These are phyloP conservation scores for Uropsilus gracilis DNA, from an alignment of 2,113 vertebrate genomes.

Conservation along the genomic window DNA sequence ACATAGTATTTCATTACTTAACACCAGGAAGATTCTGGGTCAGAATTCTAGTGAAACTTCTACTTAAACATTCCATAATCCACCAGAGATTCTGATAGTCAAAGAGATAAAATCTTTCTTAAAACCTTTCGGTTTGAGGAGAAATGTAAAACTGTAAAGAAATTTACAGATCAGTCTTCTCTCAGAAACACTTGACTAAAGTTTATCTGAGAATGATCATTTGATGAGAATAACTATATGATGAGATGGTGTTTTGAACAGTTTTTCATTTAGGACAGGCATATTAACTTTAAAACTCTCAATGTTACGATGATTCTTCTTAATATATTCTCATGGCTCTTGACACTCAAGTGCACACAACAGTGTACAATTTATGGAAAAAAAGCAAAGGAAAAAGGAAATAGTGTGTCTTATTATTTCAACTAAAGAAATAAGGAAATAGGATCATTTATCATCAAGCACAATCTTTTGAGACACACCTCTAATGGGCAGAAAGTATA, in stretches of 20 bases:
- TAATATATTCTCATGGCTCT: constrained; percentile 27
- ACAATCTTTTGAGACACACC: constrained; percentile 9
- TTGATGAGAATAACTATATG: neutral
- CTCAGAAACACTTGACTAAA: neutral
- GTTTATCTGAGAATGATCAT: constrained; percentile 7
- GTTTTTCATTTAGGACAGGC: neutral
- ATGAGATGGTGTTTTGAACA: neutral
- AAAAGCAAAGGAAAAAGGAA: constrained; percentile 65
- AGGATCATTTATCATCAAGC: constrained; percentile 52
- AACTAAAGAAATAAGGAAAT: constrained; percentile 48
- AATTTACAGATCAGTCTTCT: neutral
- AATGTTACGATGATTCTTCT: neutral
- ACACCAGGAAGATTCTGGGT: neutral
- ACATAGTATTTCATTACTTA: constrained; percentile 2
- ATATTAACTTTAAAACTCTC: constrained; percentile 49
- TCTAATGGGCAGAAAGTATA: constrained; percentile 26
- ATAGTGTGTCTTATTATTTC: constrained; percentile 35
- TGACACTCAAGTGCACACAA: constrained; percentile 3
- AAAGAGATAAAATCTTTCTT: neutral
- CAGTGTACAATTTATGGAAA: constrained; percentile 45
- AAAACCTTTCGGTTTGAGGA: neutral
- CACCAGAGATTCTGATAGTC: neutral
- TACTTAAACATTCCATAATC: constrained; percentile 28
- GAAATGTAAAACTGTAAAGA: constrained; percentile 44
- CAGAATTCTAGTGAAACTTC: constrained; percentile 38